A percentile compares a stretch with the other conserved stretches of the same genome.
Conservation (phyloP, 2,888 invertebrate species). For the Chaetoderma sp. region DNA sequence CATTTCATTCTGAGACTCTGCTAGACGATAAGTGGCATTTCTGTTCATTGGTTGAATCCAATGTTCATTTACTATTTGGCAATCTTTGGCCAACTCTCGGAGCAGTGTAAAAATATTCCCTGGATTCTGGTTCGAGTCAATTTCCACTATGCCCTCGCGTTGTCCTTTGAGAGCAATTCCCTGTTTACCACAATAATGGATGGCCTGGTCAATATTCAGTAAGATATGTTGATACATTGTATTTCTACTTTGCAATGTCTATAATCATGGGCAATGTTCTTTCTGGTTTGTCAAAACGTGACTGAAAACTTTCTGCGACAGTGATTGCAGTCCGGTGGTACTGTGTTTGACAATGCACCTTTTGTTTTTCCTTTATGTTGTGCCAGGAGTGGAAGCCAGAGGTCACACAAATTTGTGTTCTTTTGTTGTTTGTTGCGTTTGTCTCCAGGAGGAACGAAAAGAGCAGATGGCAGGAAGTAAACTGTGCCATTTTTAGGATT, state of each 20-base stretch:
- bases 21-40: constrained; percentile 2
- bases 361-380: constrained; percentile 1
- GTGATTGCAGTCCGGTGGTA: not conserved
- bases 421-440: not conserved
- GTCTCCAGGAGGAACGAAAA: too few species aligned
- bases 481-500: not conserved
- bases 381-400: not conserved
- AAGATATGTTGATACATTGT: not conserved
- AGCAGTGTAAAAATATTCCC: constrained; percentile 9
- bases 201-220: not conserved
- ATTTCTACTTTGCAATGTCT: not conserved
- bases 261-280: not conserved
- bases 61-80: not conserved
- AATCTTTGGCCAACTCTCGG: constrained; percentile 6
- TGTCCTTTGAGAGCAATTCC: constrained; percentile 15
- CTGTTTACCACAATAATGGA: constrained; percentile 16
- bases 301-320: not conserved
- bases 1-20: constrained; percentile 8
- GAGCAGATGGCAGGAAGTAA: not conserved
- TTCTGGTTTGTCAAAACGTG: not conserved
- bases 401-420: not conserved
- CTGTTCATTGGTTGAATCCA: not conserved
- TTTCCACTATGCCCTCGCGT: not conserved
- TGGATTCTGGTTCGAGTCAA: not conserved
- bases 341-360: not conserved